Evolutionary conservation across 2,888 invertebrate genomes (phyloP), one percentile per base, ranked within the genome.

Genomic region (Taphrorychus bicolor): DNA sequence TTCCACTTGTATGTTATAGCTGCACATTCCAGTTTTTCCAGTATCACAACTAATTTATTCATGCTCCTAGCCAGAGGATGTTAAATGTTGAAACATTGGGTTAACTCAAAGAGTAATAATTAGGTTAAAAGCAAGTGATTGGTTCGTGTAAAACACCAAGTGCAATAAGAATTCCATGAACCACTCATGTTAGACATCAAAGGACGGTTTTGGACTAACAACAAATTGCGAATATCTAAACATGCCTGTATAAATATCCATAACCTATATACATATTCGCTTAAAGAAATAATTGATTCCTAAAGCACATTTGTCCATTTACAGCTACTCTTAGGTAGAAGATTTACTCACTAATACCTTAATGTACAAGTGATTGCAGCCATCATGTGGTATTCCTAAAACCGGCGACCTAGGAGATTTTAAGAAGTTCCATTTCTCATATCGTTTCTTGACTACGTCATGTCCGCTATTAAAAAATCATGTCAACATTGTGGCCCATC

Each of bases 231-330:
- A 32, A 3, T 1, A 9, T 11, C 32, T 32, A 32, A 32, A 32
- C 32, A 32, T 32, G 11, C 11, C 32, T 11, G n/a, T n/a, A n/a
- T n/a, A 32, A 32, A 32, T 32, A 32, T 32, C 32, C 32, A 32
- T 9, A 7, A 32, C 32, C 42, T 58, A 64, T 64, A 49, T 64
- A 64, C 64, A 64, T n/a, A 56, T 63, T 40, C 42, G 14, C 17
- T 19, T 49, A 16, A 32, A 56, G 18, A 19, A 51, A 41, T 53
- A 61, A 53, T 53, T 53, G 60, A 61, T 61, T 61, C 60, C 60
- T 61, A 62, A 54, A 62, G 54, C 62, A 56, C 62, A 62, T 56
- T 45, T 32, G 62, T 62, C 62, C 45, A 62, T 62, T 24, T 54
- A 62, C 19, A 56, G 52, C 60, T 61, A 61, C 60, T 42, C 23